Evolutionary conservation across 1,140 invertebrate genomes (phyloP), one percentile per base, ranked within the genome.

Genomic region (Drosophila punjabiensis): DNA sequence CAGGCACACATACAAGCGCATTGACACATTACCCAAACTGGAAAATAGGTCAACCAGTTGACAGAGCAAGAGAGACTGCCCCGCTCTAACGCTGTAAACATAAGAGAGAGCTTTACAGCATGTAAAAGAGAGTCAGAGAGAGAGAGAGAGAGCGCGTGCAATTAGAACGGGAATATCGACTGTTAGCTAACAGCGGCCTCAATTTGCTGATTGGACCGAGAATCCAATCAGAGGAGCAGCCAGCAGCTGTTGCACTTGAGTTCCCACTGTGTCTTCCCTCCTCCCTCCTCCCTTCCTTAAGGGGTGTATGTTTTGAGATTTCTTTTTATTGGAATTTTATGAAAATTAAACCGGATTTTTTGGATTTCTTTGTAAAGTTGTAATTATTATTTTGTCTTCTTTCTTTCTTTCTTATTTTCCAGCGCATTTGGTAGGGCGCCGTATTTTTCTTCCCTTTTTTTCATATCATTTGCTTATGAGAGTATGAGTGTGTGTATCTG

Each of bases 11-110:
- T 37, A 66, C 52, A 71, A 24, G 32, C 77, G 63, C 68, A 73
- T 56, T 68, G 77, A 77, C 77, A 83, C 67, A 77, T 86, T 82
- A 88, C 81, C 69, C 63, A 84, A 89, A 86, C 86, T 86, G 85
- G 86, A 89, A 89, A 89, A 89, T 89, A 82, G 86, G 86, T 89
- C 86, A 89, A 86, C 43, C 81, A 89, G 68, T 35, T 78, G 84
- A 88, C 73, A 81, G 77, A 45, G 76, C 65, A 68, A 55, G n/a
- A 59, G 43, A 47, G 32, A 63, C 60, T 37, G 43, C 20, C 70
- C 73, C 66, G 53, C 82, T 85, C 82, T 85, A 76, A 70, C 48
- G 76, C 10, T 43, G 10, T 48, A 56, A 76, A 37, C 47, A 70
- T 37, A n/a, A n/a, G 55, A 65, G 53, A 53, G 41, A 28, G 30